Percentiles rank a stretch among this genome's conserved stretches.
phyloP scores from a whole-genome alignment of 2,797 vertebrate genomes.

The Glossophaga mutica region DNA sequence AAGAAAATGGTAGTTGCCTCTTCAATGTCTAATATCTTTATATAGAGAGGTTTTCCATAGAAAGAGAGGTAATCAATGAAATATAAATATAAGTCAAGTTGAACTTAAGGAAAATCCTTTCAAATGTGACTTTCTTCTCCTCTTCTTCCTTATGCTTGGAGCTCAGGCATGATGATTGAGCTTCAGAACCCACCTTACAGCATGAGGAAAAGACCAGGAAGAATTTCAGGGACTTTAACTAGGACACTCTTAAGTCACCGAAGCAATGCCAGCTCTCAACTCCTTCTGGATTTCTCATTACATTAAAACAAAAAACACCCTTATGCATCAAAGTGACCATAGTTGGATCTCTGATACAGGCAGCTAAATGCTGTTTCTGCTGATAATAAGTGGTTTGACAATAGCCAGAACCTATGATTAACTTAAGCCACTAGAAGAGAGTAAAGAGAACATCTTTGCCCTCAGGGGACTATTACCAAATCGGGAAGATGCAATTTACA shows the following conservation, averaged over 20 bases:
- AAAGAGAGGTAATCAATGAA: not conserved
- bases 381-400: not conserved
- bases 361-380: not conserved
- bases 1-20: not conserved
- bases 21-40: not conserved
- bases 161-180: not conserved
- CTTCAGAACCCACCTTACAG: not conserved
- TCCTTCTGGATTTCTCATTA: not conserved
- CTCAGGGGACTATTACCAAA: not conserved
- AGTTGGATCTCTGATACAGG: not conserved
- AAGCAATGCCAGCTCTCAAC: not conserved
- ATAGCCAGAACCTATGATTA: not conserved
- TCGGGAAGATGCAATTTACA: not conserved
- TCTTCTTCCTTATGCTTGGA: not conserved
- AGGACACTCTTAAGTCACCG: not conserved
- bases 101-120: not conserved
- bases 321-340: not conserved
- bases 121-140: not conserved
- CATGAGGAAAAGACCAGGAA: not conserved
- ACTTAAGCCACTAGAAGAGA: not conserved
- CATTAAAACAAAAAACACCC: not conserved
- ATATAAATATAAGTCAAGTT: not conserved
- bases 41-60: not conserved
- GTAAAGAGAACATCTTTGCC: not conserved
- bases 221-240: not conserved